Conservation (phyloP, 2,797 vertebrate genomes). For the Varecia variegata region DNA sequence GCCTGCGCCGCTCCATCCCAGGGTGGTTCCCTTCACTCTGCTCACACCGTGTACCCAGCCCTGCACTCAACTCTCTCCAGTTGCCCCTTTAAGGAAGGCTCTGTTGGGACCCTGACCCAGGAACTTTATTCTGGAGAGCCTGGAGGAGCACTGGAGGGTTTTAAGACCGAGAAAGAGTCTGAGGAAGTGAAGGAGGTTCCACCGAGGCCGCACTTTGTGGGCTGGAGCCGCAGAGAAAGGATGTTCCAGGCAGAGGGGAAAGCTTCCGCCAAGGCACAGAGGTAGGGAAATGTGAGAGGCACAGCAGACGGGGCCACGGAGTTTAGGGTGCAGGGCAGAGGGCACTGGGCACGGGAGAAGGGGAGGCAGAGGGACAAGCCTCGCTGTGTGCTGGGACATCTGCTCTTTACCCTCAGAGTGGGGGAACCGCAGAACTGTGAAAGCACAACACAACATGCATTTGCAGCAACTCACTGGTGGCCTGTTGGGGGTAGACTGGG, state of each 20-base stretch:
- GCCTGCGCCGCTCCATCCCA: fast-evolving
- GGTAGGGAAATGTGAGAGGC: neutral
- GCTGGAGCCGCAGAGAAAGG: neutral
- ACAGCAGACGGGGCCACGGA: neutral
- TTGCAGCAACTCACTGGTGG: neutral
- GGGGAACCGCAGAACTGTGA: neutral
- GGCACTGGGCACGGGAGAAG: neutral
- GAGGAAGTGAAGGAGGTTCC: neutral
- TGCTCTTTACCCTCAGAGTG: neutral
- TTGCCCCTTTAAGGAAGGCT: neutral
- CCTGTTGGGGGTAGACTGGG: neutral
- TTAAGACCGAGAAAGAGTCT: neutral
- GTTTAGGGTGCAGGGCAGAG: neutral
- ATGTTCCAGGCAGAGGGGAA: neutral
- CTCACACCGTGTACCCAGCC: neutral
- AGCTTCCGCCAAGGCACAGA: no score
- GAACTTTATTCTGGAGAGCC: neutral
- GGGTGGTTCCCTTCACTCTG: neutral
- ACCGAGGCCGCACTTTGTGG: neutral
- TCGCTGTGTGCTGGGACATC: neutral
- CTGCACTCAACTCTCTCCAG: neutral
- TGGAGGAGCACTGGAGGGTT: neutral
- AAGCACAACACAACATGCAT: neutral
- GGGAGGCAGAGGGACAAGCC: neutral
- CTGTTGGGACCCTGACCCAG: neutral